Percentiles rank a stretch among this genome's conserved stretches.
Evolutionary conservation across 30 jellyfish, hydroid and myxozoan species (phyloP).

Genomic region (Nemopilema nomurai): DNA sequence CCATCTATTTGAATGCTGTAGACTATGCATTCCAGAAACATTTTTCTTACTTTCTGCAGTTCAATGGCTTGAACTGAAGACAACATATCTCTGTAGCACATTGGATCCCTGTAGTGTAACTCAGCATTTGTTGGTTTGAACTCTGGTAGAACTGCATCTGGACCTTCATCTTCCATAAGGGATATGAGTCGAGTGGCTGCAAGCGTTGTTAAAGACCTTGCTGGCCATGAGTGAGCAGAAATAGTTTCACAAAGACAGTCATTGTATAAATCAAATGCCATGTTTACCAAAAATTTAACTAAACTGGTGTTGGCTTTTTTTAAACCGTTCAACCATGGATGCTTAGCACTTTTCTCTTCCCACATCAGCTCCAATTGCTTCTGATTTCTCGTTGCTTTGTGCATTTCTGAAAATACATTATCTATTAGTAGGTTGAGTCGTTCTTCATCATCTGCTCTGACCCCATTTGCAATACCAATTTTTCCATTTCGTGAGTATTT

Average conservation of each 20-base stretch:
- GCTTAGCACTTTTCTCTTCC: neutral
- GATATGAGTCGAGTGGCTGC: too few species aligned
- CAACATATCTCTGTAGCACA: conserved; percentile 43
- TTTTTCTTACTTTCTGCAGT: conserved; percentile 30
- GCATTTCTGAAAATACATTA: too few species aligned
- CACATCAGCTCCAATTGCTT: too few species aligned
- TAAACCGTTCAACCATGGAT: neutral
- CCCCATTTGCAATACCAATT: too few species aligned
- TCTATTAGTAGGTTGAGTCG: too few species aligned
- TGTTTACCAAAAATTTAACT: conserved; percentile 9
- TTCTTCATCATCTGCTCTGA: too few species aligned
- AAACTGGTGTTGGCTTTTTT: neutral
- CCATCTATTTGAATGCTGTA: conserved; percentile 29
- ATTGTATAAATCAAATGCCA: conserved; percentile 39
- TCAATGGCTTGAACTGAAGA: conserved; percentile 39
- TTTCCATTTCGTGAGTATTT: too few species aligned
- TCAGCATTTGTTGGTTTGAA: conserved; percentile 46
- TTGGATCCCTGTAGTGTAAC: conserved; percentile 51
- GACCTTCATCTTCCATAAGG: too few species aligned
- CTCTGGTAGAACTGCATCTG: conserved; percentile 57
- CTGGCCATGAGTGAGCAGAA: conserved; percentile 53
- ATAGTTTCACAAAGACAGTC: conserved; percentile 31
- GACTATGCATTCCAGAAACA: conserved; percentile 10
- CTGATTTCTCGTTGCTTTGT: too few species aligned
- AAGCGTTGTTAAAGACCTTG: conserved; percentile 40